Evolutionary conservation across 2,113 vertebrate genomes (phyloP).

Genomic region (Oxyruncus cristatus): DNA sequence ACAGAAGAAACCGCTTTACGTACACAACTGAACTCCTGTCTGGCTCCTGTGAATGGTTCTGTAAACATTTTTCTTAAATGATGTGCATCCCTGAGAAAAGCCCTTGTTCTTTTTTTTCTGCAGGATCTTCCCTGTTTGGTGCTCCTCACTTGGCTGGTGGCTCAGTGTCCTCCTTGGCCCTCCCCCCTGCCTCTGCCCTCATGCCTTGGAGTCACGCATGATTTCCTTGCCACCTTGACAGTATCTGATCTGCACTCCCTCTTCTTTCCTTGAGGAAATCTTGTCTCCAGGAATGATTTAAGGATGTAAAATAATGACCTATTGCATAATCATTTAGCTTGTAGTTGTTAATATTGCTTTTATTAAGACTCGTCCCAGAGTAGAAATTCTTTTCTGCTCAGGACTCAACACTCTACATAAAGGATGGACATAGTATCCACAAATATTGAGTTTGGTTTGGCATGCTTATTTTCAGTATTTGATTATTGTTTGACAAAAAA

Average conservation of each 20-base stretch:
- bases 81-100: neutral
- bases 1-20: neutral
- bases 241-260: neutral
- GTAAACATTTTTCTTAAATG: neutral
- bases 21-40: neutral
- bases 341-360: neutral
- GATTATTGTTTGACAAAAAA: neutral
- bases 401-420: neutral
- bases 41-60: neutral
- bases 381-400: neutral
- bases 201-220: neutral
- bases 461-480: neutral
- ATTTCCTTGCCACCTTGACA: neutral
- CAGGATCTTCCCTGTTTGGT: rapidly evolving
- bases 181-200: neutral
- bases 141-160: neutral
- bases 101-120: neutral
- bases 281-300: neutral
- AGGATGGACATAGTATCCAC: neutral
- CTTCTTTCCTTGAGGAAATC: neutral
- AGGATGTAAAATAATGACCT: neutral
- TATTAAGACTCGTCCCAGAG: neutral
- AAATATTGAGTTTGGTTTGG: neutral
- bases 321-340: neutral
- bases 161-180: neutral